Base-by-base conservation (phyloP, 2,113 vertebrate species). In the Platysteira castanea region DNA sequence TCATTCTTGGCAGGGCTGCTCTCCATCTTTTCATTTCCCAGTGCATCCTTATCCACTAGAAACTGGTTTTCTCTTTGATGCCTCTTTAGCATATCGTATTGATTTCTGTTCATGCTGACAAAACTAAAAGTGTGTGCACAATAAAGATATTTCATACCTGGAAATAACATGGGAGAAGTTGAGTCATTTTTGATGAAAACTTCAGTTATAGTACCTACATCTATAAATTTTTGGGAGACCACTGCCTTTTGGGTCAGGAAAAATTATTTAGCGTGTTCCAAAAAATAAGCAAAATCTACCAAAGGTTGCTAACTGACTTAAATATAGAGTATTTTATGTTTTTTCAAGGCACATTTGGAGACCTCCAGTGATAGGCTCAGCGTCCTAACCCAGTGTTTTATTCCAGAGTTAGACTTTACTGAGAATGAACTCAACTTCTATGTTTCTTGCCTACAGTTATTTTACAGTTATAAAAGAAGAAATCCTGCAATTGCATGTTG, bases 91-190 rank as follows among this genome's bases (percentile, higher is more conserved):
- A 26, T 5, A 49, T 49, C 19, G 19, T 35, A 24, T 3, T 22
- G n/a, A 53, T 22, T 69, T 77, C 20, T 63, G 3, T 20, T 23
- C 8, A 21, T 60, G n/a, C 5, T 65, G 35, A 57, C 21, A 75
- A 60, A 60, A 33, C 28, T 33, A 44, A 11, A 86, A 67, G 1
- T 49, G 8, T 24, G 3, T 16, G 4, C 63, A 24, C 3, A 56
- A 37, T 23, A 47, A 56, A 59, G 7, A 13, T 39, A 49, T 20
- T 71, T 94, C 6, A 2, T 11, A 69, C 9, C 9, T 80, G 24
- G n/a, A 68, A 35, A 3, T 88, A 59, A n/a, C 2, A n/a, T 26
- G 21, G 2, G 15, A 41, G 13, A 3, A 3, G 2, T 5, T 53
- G 10, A 53, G 8, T 46, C 0, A 13, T 42, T 80, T 80, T 76